Evolutionary conservation across 2,888 invertebrate species (phyloP).

Genomic region (Apodemia zela): DNA sequence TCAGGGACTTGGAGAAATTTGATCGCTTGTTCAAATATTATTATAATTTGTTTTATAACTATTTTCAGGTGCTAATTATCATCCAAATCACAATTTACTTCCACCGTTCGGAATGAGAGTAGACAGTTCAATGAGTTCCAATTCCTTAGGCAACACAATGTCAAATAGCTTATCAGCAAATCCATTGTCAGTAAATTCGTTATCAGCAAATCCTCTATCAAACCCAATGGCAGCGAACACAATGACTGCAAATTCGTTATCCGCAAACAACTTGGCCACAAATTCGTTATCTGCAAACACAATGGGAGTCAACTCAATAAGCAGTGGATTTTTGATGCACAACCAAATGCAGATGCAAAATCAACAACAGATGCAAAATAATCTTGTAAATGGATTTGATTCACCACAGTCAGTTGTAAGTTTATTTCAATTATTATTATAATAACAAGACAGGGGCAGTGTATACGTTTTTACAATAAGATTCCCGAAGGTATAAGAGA

Average conservation of each 20-base stretch:
- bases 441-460: neutral
- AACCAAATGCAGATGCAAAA: constrained; percentile 47
- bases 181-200: constrained; percentile 33
- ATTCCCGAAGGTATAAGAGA: too few relatives aligned
- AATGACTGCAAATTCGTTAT: constrained; percentile 33
- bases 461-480: too few relatives aligned
- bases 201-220: constrained; percentile 29
- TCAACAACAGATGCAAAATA: constrained; percentile 46
- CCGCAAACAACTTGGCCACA: constrained; percentile 26
- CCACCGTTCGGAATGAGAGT: constrained; percentile 76
- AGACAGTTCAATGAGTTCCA: constrained; percentile 50
- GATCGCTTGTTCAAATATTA: too few relatives aligned
- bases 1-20: too few relatives aligned
- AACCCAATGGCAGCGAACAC: neutral
- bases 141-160: constrained; percentile 35
- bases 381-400: constrained; percentile 65
- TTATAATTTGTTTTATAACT: neutral
- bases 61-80: constrained; percentile 75
- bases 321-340: constrained; percentile 53
- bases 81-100: constrained; percentile 70
- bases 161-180: constrained; percentile 37
- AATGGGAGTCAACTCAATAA: constrained; percentile 31
- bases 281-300: constrained; percentile 32
- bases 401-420: constrained; percentile 57
- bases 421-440: constrained; percentile 23